Evolutionary conservation across 2,797 vertebrate species (phyloP), one percentile per base, ranked within the genome.

Genomic region (Danio choprae): DNA sequence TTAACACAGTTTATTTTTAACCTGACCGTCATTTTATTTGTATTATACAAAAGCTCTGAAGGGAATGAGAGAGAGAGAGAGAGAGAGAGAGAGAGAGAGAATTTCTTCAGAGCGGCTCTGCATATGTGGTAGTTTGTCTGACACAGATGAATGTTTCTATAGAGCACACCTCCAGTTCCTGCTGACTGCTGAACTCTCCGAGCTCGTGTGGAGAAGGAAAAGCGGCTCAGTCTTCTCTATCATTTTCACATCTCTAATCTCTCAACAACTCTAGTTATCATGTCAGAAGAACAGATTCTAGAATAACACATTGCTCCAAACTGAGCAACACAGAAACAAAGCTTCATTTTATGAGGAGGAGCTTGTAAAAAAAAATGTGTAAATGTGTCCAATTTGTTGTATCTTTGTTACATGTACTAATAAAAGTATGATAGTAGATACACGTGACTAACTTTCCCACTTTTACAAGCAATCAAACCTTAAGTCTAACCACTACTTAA

Each of bases 141-240:
- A 62, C 60, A 80, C 77, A 76, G 46, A 65, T 50, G 10, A 56
- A 48, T 75, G 48, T 68, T 67, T 77, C 38, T 15, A 29, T 77
- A 48, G 10, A 55, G 18, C 55, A 51, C 77, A 80, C 59, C 59
- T 59, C 20, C 20, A 38, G 36, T 81, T 72, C 41, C 53, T 13
- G 67, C 65, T 56, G 51, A 64, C 51, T 43, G 70, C 44, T 65
- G 44, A 72, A 53, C 20, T 58, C 55, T 46, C 18, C 10, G 53
- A 73, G 53, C 15, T 58, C 9, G 0, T 41, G 56, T 65, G 40
- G 43, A 59, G 51, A 56, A 48, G 41, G n/a, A 13, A 67, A 71
- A 65, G n/a, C 8, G 11, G 55, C 68, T 70, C 44, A 29, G 77
- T 60, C 58, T 59, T 59, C 12, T 68, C 64, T 41, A 60, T 69